phyloP scores from a whole-genome alignment of 2,113 vertebrate species.

The Stercorarius parasiticus region DNA sequence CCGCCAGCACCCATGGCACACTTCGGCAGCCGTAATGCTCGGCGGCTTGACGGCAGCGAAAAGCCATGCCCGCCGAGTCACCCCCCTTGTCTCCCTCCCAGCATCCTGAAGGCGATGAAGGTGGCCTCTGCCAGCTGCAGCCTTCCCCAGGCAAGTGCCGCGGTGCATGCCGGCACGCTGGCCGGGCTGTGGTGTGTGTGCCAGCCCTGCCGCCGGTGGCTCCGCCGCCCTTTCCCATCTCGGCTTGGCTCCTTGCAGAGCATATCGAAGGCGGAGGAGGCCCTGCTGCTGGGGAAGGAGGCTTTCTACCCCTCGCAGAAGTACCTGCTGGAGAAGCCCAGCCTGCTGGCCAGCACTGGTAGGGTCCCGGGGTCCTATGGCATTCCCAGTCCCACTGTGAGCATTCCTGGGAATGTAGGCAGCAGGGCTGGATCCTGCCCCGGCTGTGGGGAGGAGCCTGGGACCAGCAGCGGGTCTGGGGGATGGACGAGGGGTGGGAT shows the following conservation, averaged over 20 bases:
- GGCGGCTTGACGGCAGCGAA: background rate
- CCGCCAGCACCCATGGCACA: rapidly evolving
- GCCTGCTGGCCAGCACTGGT: slow-evolving; percentile 82
- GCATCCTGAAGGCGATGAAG: slow-evolving; percentile 96
- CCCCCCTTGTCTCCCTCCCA: slow-evolving; percentile 48
- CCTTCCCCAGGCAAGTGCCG: slow-evolving; percentile 85
- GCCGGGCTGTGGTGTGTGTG: background rate
- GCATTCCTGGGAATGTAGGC: background rate
- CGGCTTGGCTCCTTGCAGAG: slow-evolving; percentile 69
- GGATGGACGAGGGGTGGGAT: background rate
- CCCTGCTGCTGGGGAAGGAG: slow-evolving; percentile 88
- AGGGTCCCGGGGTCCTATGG: background rate
- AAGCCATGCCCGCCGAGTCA: background rate
- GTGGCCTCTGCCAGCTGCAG: slow-evolving; percentile 85
- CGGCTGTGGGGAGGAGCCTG: background rate
- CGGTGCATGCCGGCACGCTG: background rate
- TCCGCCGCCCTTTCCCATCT: background rate
- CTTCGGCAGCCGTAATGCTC: rapidly evolving
- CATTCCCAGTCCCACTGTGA: background rate
- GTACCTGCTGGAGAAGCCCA: slow-evolving; percentile 86
- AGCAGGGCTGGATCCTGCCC: background rate
- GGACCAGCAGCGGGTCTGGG: no score
- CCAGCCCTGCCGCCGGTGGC: background rate
- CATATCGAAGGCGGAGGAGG: slow-evolving; percentile 83
- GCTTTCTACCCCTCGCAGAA: slow-evolving; percentile 87